Evolutionary conservation across 2,888 invertebrate genomes (phyloP).

Genomic region (Agonopterix heracliana): DNA sequence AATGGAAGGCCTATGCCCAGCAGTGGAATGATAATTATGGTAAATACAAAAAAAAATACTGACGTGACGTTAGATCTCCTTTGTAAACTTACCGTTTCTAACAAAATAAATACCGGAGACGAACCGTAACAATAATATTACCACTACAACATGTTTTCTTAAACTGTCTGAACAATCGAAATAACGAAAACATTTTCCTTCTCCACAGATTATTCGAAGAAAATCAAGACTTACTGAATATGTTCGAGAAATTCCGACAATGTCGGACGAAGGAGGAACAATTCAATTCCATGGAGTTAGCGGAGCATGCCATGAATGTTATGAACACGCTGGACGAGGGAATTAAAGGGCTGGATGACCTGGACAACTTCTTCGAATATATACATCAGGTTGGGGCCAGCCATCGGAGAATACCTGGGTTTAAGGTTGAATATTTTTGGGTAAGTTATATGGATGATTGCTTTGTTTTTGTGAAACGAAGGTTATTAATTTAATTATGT

Average conservation of each 20-base stretch:
- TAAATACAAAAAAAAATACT: too few relatives aligned
- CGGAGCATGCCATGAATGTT: conserved; percentile 91
- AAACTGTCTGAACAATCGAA: too few relatives aligned
- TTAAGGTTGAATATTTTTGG: conserved; percentile 92
- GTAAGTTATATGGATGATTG: conserved; percentile 67
- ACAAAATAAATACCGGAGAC: too few relatives aligned
- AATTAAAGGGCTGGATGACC: conserved; percentile 89
- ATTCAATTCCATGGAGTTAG: conserved; percentile 86
- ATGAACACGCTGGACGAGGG: conserved; percentile 94
- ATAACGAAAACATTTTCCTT: conserved; percentile 3
- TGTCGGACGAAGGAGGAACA: conserved; percentile 88
- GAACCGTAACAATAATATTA: too few relatives aligned
- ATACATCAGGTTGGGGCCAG: conserved; percentile 89
- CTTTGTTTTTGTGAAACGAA: not conserved
- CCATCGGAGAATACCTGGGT: conserved; percentile 89
- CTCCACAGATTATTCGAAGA: conserved; percentile 88
- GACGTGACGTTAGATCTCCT: too few relatives aligned
- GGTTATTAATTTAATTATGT: too few relatives aligned
- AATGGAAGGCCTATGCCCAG: too few relatives aligned
- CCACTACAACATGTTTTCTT: too few relatives aligned
- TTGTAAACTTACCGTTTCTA: too few relatives aligned
- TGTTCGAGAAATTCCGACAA: conserved; percentile 89
- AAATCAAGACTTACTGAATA: conserved; percentile 83
- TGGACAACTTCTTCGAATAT: conserved; percentile 89
- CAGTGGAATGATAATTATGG: too few relatives aligned